Percentiles rank a stretch among this genome's conserved stretches.
phyloP scores from a whole-genome alignment of 2,797 vertebrate species.

The Mallotus villosus region DNA sequence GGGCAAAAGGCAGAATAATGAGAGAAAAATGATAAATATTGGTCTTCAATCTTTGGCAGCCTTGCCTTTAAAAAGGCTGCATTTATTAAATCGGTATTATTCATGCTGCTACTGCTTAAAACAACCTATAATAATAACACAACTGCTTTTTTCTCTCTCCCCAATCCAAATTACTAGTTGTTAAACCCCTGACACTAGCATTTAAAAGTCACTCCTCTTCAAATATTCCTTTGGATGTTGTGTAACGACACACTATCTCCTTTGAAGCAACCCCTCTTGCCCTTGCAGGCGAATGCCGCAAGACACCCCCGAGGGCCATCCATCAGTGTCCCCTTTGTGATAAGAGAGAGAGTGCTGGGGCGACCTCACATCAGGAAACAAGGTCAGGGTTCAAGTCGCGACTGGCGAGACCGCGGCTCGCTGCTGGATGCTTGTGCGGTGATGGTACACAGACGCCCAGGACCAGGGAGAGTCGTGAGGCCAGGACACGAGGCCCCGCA shows the following conservation, averaged over 20 bases:
- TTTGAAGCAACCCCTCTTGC: conserved; percentile 48
- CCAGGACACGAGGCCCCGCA: not conserved
- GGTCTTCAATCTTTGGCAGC: conserved; percentile 58
- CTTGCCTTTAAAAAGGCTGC: conserved; percentile 38
- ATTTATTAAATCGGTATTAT: conserved; percentile 18
- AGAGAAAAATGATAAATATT: conserved; percentile 58
- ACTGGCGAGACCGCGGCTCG: not conserved
- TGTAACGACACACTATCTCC: conserved; percentile 40
- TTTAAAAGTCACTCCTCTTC: too few relatives aligned
- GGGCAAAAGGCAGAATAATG: conserved; percentile 67
- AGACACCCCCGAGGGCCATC: conserved; percentile 51
- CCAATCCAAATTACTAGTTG: too few relatives aligned
- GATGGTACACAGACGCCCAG: conserved; percentile 20
- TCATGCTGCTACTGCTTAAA: conserved; percentile 23
- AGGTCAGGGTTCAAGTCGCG: conserved; percentile 60
- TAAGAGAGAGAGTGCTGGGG: conserved; percentile 60
- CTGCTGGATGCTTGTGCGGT: conserved; percentile 21
- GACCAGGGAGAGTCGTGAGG: not conserved
- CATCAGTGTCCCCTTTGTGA: conserved; percentile 64
- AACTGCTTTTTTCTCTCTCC: not conserved
- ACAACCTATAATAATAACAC: not conserved
- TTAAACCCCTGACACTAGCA: too few relatives aligned
- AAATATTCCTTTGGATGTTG: not conserved
- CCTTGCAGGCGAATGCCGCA: conserved; percentile 26
- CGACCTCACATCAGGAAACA: conserved; percentile 61